phyloP scores from a whole-genome alignment of 2,888 invertebrate genomes.

The Drosophila emarginata region DNA sequence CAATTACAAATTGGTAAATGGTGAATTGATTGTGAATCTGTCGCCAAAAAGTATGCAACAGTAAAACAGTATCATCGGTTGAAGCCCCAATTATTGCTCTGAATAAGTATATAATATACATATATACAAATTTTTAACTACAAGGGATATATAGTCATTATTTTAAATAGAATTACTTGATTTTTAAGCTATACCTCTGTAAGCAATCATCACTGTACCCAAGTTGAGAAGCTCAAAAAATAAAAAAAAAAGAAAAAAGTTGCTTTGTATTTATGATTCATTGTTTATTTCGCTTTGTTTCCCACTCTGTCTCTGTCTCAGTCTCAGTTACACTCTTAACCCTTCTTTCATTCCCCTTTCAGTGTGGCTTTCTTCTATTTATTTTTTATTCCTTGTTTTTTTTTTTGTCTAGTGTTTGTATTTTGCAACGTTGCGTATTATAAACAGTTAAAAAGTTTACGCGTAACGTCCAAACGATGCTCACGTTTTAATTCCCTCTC shows the following conservation, averaged over 20 bases:
- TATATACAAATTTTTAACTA: too few species aligned
- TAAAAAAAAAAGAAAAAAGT: constrained; percentile 33
- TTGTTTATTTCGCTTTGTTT: constrained; percentile 45
- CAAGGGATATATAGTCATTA: too few species aligned
- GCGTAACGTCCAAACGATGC: constrained; percentile 50
- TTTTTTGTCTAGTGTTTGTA: constrained; percentile 34
- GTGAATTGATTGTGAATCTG: too few species aligned
- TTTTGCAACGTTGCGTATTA: constrained; percentile 70
- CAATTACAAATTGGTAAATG: too few species aligned
- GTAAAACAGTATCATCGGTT: too few species aligned
- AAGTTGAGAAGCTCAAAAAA: neutral
- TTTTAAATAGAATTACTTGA: too few species aligned
- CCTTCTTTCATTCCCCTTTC: constrained; percentile 9
- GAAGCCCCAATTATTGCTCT: too few species aligned
- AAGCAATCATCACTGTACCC: neutral
- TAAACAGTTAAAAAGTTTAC: constrained; percentile 74
- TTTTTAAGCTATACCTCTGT: too few species aligned
- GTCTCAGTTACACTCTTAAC: constrained; percentile 9
- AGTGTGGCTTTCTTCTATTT: neutral
- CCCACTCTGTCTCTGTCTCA: neutral
- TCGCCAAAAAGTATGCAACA: too few species aligned
- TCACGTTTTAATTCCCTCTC: constrained; percentile 69
- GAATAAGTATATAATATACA: too few species aligned
- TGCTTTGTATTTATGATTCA: constrained; percentile 48
- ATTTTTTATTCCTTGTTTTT: neutral